Conservation (phyloP, 2,113 vertebrate species). For the Nerophis lumbriciformis region DNA sequence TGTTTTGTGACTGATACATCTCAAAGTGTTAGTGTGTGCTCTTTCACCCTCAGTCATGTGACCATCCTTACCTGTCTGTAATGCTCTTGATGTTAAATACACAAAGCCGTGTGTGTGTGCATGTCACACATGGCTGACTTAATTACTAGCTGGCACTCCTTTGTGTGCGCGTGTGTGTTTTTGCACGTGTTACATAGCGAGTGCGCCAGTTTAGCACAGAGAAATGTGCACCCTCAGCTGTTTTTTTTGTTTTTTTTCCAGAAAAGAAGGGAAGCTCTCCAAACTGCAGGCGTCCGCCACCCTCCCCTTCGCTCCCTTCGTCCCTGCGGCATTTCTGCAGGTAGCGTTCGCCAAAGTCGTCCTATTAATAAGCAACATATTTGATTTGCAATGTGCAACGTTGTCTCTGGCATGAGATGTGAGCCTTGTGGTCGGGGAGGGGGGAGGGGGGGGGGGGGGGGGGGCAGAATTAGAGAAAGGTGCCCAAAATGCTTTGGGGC, state of each 20-base stretch:
- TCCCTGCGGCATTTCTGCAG: slow-evolving; percentile 65
- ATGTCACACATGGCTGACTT: slow-evolving; percentile 43
- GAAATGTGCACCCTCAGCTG: slow-evolving; percentile 72
- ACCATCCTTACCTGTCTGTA: not conserved
- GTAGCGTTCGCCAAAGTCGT: slow-evolving; percentile 65
- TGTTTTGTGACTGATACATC: no score
- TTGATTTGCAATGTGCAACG: slow-evolving; percentile 64
- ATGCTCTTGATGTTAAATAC: not conserved
- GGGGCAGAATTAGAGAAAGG: slow-evolving; percentile 64
- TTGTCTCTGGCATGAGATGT: slow-evolving; percentile 34
- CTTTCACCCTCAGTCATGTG: not conserved
- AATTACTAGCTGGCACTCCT: slow-evolving; percentile 32
- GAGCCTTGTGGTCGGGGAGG: slow-evolving; percentile 34
- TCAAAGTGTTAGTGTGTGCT: not conserved
- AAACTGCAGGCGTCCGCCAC: slow-evolving; percentile 47
- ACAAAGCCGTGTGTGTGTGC: slow-evolving; percentile 2
- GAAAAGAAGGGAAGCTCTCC: slow-evolving; percentile 42
- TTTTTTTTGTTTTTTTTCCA: slow-evolving; percentile 42
- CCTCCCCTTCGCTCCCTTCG: slow-evolving; percentile 22
- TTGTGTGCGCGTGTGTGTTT: slow-evolving; percentile 12
- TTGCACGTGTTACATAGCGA: slow-evolving; percentile 15
- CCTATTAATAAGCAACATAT: slow-evolving; percentile 78
- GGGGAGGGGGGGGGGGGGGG: no score
- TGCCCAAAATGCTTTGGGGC: slow-evolving; percentile 53
- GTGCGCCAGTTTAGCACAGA: slow-evolving; percentile 60